Conservation (phyloP, 1,140 invertebrate species). For the Lasioglossum albipes region DNA sequence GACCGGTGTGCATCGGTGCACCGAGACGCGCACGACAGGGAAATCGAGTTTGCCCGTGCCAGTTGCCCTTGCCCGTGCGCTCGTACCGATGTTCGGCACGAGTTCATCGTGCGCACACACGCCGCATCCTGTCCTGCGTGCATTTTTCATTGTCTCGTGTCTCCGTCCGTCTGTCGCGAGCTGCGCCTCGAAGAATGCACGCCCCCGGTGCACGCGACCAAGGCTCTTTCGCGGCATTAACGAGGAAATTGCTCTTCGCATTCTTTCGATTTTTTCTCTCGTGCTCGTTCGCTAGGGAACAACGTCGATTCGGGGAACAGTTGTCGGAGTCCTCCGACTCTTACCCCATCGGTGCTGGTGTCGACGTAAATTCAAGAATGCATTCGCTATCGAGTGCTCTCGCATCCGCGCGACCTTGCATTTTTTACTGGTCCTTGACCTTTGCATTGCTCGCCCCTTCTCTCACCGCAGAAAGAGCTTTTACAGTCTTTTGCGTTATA, state of each 20-base stretch:
- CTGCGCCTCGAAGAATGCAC: conserved; percentile 39
- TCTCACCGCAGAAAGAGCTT: no score
- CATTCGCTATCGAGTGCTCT: no score
- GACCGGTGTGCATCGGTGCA: not conserved
- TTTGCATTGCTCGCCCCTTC: no score
- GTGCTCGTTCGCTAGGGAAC: not conserved
- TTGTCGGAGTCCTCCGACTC: no score
- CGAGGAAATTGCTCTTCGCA: conserved; percentile 62
- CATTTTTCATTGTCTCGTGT: conserved; percentile 69
- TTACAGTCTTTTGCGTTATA: no score
- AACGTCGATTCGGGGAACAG: no score
- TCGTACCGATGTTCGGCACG: conserved; percentile 13
- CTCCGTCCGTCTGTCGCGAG: conserved; percentile 12
- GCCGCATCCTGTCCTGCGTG: conserved; percentile 52
- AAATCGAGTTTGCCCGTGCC: conserved; percentile 30
- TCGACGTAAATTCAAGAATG: no score
- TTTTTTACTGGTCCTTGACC: no score
- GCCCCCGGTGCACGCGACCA: conserved; percentile 40
- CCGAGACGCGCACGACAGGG: conserved; percentile 16
- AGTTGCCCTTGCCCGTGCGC: no score
- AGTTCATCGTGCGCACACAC: conserved; percentile 57
- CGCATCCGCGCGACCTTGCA: no score
- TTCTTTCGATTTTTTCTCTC: conserved; percentile 15
- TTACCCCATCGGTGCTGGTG: no score
- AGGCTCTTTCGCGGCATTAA: conserved; percentile 54